Percentiles rank a stretch among this genome's conserved stretches.
Evolutionary conservation across 2,888 invertebrate genomes (phyloP).

Genomic region (Cryptus armator): DNA sequence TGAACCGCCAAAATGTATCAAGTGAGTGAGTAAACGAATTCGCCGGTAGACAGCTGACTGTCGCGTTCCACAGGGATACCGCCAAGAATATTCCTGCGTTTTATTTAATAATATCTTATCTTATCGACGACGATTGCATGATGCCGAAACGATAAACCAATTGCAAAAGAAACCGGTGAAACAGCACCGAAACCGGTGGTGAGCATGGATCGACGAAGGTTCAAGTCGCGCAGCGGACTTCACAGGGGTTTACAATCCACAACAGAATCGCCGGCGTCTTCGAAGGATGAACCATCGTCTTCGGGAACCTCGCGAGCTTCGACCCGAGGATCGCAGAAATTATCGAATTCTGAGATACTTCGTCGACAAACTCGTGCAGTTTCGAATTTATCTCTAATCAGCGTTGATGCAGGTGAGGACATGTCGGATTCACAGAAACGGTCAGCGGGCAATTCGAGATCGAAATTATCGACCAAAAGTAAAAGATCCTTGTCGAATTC

Average conservation of each 20-base stretch:
- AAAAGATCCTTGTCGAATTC: background rate
- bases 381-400: background rate
- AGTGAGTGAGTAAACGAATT: background rate
- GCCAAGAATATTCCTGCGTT: background rate
- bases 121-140: constrained; percentile 2
- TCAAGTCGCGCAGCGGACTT: constrained; percentile 66
- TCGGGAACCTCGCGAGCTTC: constrained; percentile 36
- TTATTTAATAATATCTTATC: background rate
- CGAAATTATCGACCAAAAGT: background rate
- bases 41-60: background rate
- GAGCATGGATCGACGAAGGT: constrained; percentile 72
- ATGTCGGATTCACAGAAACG: background rate
- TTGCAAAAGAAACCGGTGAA: background rate
- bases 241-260: constrained; percentile 66
- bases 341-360: constrained; percentile 61
- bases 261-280: constrained; percentile 38
- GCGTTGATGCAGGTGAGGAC: background rate
- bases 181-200: too few relatives aligned
- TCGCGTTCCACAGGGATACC: background rate
- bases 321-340: constrained; percentile 44
- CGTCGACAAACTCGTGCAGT: constrained; percentile 43
- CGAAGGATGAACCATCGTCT: constrained; percentile 21
- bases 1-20: constrained; percentile 12
- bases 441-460: background rate
- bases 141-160: background rate